Conservation (phyloP, 2,113 vertebrate genomes). For the Aegithalos caudatus region DNA sequence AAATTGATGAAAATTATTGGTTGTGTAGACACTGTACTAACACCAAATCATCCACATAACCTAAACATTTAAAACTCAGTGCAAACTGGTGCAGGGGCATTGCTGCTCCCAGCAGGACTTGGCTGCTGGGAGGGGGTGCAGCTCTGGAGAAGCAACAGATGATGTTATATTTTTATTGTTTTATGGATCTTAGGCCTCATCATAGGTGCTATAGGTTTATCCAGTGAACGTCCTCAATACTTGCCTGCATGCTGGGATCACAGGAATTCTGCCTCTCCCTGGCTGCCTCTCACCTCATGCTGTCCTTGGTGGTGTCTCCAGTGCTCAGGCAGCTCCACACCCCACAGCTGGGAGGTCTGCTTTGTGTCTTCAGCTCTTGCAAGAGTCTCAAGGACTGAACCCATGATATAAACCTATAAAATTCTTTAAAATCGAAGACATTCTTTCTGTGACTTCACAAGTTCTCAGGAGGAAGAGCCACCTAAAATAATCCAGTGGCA, state of each 20-base stretch:
- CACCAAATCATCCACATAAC: neutral
- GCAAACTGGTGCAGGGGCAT: neutral
- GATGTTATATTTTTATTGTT: neutral
- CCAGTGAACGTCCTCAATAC: neutral
- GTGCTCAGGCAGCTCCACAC: neutral
- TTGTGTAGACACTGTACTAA: neutral
- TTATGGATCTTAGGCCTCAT: neutral
- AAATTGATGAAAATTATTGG: neutral
- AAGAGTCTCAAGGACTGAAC: neutral
- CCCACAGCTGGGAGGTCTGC: neutral
- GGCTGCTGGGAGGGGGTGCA: neutral
- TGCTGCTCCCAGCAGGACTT: neutral
- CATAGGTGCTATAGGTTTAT: neutral
- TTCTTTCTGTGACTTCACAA: neutral
- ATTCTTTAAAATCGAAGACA: neutral
- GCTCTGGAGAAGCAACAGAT: neutral
- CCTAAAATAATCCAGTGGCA: neutral
- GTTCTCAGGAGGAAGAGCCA: neutral
- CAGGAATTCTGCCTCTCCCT: neutral
- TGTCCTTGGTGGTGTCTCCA: neutral
- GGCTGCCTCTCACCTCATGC: neutral
- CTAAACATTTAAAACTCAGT: neutral
- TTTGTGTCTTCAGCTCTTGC: neutral
- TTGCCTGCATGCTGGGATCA: neutral
- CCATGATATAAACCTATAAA: neutral